phyloP scores from a whole-genome alignment of 2,888 invertebrate genomes.

The Campopleginae sp. region DNA sequence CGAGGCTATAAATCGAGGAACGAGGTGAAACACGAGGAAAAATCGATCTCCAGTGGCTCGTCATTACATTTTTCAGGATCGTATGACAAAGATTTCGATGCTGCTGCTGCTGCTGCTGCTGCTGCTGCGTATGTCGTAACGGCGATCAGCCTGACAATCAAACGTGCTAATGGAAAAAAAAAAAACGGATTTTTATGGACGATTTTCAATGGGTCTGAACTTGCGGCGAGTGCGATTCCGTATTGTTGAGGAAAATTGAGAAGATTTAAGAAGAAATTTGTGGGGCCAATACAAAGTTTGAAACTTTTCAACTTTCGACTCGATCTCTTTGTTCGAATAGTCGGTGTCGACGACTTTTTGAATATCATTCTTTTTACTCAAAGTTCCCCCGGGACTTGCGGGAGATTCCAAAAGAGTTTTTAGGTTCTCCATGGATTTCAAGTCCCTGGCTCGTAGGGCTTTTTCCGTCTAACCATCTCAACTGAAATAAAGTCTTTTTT shows the following conservation, averaged over 20 bases:
- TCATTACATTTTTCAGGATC: not conserved
- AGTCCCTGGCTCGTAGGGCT: not conserved
- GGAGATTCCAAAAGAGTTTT: not conserved
- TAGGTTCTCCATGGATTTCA: not conserved
- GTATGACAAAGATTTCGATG: not conserved
- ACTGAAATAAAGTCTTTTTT: slow-evolving; percentile 8
- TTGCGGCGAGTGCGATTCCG: too few species aligned
- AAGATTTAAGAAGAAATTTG: not conserved
- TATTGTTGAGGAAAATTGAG: not conserved
- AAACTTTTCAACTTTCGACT: not conserved
- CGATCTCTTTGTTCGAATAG: not conserved
- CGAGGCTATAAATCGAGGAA: slow-evolving; percentile 37
- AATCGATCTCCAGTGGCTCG: slow-evolving; percentile 45
- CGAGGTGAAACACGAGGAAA: slow-evolving; percentile 34
- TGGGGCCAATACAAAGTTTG: not conserved
- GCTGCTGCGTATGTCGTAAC: not conserved
- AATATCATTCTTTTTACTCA: not conserved
- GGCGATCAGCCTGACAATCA: not conserved
- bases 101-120: not conserved
- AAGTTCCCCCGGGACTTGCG: not conserved
- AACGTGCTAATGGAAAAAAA: not conserved
- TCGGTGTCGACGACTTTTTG: not conserved
- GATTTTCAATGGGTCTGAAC: not conserved
- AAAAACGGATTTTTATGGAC: not conserved
- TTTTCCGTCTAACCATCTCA: not conserved